A percentile compares a stretch with the other conserved stretches of the same genome.
Conservation (phyloP, 2,113 vertebrate genomes). For the Poecilia latipinna region DNA sequence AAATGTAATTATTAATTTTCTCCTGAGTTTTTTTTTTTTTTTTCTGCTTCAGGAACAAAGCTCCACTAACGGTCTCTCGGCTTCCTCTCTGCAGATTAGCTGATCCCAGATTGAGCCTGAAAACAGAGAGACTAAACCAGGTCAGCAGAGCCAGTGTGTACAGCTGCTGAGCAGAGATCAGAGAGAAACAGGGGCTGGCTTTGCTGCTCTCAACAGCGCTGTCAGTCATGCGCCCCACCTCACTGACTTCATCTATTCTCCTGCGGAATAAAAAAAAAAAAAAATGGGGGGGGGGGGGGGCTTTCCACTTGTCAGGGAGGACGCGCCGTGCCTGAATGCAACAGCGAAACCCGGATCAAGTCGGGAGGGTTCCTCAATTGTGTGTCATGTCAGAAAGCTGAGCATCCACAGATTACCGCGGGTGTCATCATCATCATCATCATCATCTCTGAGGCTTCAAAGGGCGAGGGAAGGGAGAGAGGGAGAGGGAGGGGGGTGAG, state of each 20-base stretch:
- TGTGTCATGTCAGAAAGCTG: constrained; percentile 63
- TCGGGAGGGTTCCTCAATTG: constrained; percentile 49
- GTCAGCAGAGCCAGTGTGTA: constrained; percentile 55
- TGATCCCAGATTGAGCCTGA: constrained; percentile 35
- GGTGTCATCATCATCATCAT: constrained; percentile 81
- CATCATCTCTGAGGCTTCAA: constrained; percentile 72
- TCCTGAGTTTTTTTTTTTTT: constrained; percentile 7
- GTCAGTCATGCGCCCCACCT: constrained; percentile 70
- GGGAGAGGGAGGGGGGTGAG: background rate
- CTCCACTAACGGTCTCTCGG: constrained; percentile 11
- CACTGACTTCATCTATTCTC: constrained; percentile 50
- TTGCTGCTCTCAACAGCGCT: constrained; percentile 54
- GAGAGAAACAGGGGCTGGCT: constrained; percentile 37
- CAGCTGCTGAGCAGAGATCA: constrained; percentile 39
- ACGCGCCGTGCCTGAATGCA: constrained; percentile 38
- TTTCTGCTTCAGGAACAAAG: constrained; percentile 22
- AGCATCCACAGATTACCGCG: constrained; percentile 70
- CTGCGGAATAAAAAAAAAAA: constrained; percentile 1
- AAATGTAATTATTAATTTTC: constrained; percentile 4
- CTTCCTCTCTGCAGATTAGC: constrained; percentile 23
- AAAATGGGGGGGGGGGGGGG: constrained; percentile 5
- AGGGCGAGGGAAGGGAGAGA: constrained; percentile 27
- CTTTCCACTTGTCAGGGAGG: constrained; percentile 57
- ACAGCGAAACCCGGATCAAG: constrained; percentile 56
- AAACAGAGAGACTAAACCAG: constrained; percentile 31